These are phyloP conservation scores for Tachyglossus aculeatus DNA, from an alignment of 2,797 vertebrate genomes.

Conservation along the genomic window DNA sequence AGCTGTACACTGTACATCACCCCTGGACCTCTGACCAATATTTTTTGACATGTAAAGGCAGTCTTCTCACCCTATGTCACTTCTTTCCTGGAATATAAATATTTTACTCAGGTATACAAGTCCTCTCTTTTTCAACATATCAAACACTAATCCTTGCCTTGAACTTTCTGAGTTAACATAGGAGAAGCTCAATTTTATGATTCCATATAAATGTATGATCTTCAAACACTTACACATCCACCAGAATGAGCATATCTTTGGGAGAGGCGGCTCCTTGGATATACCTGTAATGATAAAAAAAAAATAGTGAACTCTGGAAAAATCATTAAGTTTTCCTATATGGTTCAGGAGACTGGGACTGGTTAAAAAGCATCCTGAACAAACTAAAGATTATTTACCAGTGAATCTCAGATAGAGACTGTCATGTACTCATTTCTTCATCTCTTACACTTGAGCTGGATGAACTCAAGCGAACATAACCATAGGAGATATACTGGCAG, in stretches of 20 bases:
- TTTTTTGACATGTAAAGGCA: not conserved
- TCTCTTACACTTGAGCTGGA: not conserved
- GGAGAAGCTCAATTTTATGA: not conserved
- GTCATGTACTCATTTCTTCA: too few species aligned
- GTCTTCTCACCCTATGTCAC: not conserved
- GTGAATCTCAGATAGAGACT: too few species aligned
- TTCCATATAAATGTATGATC: not conserved
- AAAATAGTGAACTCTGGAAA: not conserved
- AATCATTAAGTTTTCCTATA: accelerated
- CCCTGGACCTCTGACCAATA: not conserved
- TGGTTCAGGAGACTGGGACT: accelerated
- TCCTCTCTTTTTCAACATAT: not conserved
- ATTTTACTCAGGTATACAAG: not conserved
- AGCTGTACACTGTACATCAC: too few species aligned
- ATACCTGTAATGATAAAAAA: conserved; percentile 83
- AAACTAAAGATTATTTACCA: too few species aligned
- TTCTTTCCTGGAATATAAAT: not conserved
- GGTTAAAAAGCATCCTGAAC: too few species aligned
- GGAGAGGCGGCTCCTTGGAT: conserved; percentile 98
- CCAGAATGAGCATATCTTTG: conserved; percentile 98
- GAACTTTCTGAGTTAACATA: not conserved
- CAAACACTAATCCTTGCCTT: not conserved
- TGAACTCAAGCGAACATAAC: not conserved
- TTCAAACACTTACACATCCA: conserved; percentile 91
- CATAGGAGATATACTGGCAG: too few species aligned